phyloP scores from a whole-genome alignment of 2,797 vertebrate species.

The Chiloscyllium punctatum region DNA sequence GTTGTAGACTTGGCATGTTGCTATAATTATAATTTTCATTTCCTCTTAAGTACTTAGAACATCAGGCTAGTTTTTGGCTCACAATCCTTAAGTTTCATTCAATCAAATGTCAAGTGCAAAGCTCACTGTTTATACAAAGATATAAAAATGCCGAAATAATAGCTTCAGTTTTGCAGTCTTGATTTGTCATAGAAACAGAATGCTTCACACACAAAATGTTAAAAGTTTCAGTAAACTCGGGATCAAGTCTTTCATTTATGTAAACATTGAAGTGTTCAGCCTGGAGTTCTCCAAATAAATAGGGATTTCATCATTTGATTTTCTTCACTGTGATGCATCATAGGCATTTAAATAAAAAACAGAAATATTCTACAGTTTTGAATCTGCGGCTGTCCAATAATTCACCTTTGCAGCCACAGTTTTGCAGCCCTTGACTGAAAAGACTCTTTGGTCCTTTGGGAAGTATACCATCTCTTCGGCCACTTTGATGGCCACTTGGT shows the following conservation, averaged over 20 bases:
- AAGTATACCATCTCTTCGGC: constrained; percentile 72
- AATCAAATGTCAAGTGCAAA: not conserved
- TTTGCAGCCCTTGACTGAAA: constrained; percentile 85
- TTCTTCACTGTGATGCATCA: not conserved
- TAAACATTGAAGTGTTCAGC: not conserved
- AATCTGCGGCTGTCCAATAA: constrained; percentile 41
- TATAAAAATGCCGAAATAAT: not conserved
- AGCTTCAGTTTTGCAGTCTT: not conserved
- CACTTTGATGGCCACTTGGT: constrained; percentile 55
- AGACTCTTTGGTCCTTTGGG: constrained; percentile 73
- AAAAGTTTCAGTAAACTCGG: not conserved
- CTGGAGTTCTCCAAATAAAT: not conserved
- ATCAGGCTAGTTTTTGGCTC: not conserved
- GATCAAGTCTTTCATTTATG: not conserved
- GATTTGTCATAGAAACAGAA: not conserved
- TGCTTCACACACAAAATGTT: not conserved
- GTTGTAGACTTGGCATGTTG: not conserved
- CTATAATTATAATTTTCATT: not conserved
- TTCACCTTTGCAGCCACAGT: constrained; percentile 73
- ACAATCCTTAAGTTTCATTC: not conserved
- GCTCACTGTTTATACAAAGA: not conserved
- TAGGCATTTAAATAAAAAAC: not conserved
- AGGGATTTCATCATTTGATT: not conserved
- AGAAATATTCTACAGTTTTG: not conserved
- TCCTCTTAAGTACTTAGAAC: not conserved